Conservation (phyloP, 2,797 vertebrate species). For the Lagorchestes hirsutus region DNA sequence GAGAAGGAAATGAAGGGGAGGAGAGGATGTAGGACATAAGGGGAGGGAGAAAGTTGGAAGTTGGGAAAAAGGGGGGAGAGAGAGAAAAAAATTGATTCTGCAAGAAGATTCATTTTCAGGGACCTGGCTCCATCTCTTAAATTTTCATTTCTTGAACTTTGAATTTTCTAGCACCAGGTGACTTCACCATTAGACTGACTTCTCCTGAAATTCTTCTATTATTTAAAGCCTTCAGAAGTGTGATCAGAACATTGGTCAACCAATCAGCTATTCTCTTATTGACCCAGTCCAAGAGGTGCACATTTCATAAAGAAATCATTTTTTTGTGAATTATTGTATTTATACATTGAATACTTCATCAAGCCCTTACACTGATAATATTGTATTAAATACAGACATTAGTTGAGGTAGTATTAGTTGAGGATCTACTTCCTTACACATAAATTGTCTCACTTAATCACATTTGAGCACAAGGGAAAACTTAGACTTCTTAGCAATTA, state of each 20-base stretch:
- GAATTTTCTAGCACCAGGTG: neutral
- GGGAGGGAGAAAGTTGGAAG: too few relatives aligned
- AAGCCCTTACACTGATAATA: neutral
- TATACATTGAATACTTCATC: neutral
- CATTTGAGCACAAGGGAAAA: neutral
- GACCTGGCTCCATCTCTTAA: neutral
- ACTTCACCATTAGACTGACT: neutral
- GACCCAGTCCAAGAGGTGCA: neutral
- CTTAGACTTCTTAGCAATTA: neutral
- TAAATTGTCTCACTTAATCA: neutral
- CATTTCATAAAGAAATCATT: neutral
- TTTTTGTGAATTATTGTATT: neutral
- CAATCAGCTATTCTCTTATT: neutral
- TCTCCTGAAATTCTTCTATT: neutral
- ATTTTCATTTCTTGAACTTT: neutral
- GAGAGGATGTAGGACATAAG: too few relatives aligned
- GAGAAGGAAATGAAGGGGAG: too few relatives aligned
- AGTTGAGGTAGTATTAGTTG: neutral
- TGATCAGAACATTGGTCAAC: neutral
- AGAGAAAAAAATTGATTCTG: too few relatives aligned
- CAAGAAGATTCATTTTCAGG: too few relatives aligned
- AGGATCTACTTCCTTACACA: neutral
- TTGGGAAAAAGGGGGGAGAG: too few relatives aligned
- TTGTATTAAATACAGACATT: neutral
- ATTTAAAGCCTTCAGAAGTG: neutral